A percentile compares a stretch with the other conserved stretches of the same genome.
Evolutionary conservation across 2,888 invertebrate species (phyloP).

Genomic region (Seira sanloemensis): DNA sequence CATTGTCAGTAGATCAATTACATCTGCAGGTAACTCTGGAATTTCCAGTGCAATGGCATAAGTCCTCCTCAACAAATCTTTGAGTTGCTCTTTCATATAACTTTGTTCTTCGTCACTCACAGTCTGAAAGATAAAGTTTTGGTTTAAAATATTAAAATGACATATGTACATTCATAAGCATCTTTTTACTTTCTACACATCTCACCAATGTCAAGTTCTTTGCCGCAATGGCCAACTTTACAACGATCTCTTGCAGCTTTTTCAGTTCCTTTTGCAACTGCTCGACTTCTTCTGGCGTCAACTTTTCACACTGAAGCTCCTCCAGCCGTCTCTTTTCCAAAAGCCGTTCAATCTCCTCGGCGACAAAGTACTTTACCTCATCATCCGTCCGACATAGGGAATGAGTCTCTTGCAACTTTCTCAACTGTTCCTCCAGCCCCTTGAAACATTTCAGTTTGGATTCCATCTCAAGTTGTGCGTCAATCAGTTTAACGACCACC

Average conservation of each 20-base stretch:
- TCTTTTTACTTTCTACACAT: neutral
- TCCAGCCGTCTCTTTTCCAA: conserved; percentile 29
- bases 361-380: conserved; percentile 47
- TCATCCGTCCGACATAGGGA: conserved; percentile 60
- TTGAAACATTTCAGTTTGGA: conserved; percentile 50
- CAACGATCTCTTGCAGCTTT: conserved; percentile 55
- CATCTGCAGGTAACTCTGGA: conserved; percentile 58
- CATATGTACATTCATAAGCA: too few relatives aligned
- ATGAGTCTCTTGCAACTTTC: conserved; percentile 52
- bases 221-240: conserved; percentile 68
- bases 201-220: conserved; percentile 69
- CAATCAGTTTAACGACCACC: conserved; percentile 57
- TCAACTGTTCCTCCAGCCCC: conserved; percentile 53
- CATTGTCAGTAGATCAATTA: conserved; percentile 43
- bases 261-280: conserved; percentile 36
- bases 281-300: conserved; percentile 39
- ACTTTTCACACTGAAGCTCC: conserved; percentile 23
- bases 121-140: conserved; percentile 60
- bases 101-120: conserved; percentile 58
- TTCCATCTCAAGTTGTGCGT: conserved; percentile 67
- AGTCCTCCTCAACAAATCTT: conserved; percentile 62
- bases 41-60: conserved; percentile 70
- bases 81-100: conserved; percentile 66
- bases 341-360: conserved; percentile 49
- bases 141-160: too few relatives aligned